Evolutionary conservation across 2,113 vertebrate species (phyloP), one percentile per base, ranked within the genome.

Genomic region (Silurus glanis): DNA sequence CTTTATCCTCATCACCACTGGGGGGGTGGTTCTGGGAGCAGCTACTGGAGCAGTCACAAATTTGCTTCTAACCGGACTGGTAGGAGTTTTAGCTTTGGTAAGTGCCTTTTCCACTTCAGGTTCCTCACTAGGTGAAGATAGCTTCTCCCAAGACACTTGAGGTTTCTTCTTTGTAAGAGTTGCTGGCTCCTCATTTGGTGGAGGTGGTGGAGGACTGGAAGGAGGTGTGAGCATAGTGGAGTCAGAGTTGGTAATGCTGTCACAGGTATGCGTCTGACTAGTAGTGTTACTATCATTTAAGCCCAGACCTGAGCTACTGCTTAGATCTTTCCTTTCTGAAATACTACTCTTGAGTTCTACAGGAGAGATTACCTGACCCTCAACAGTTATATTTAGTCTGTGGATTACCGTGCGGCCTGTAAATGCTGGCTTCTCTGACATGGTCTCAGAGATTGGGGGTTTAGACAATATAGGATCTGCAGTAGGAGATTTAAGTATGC

Each of bases 221-320:
- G 98, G 98, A 0, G 98, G 98, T 0, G 98, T 99, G 56, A 99
- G 95, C 97, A 99, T 96, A 80, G 96, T 93, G 4, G 97, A 98
- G 89, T 99, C 97, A 0, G 98, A 98, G 9, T 95, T 97, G 90
- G 95, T 97, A 88, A 96, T 97, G 93, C 96, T 96, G 90, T 97
- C 97, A 66, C 97, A 97, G 87, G 94, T 96, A 23, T 91, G 93
- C 0, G 95, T 97, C 84, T 93, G 96, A 91, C 96, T 97, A 4
- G 95, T 96, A 74, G 94, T 96, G 49, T 94, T 94, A 88, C 97
- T 98, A 28, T 96, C 97, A 0, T 97, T 97, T 62, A 99, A 93
- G 47, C 97, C 98, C 61, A 98, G 91, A 12, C 97, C 97, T 0
- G 97, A 98, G 93, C 97, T 98, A 93, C 96, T 97, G 86, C 97